Evolutionary conservation across 2,113 vertebrate genomes (phyloP).

Genomic region (Myotis lucifugus): DNA sequence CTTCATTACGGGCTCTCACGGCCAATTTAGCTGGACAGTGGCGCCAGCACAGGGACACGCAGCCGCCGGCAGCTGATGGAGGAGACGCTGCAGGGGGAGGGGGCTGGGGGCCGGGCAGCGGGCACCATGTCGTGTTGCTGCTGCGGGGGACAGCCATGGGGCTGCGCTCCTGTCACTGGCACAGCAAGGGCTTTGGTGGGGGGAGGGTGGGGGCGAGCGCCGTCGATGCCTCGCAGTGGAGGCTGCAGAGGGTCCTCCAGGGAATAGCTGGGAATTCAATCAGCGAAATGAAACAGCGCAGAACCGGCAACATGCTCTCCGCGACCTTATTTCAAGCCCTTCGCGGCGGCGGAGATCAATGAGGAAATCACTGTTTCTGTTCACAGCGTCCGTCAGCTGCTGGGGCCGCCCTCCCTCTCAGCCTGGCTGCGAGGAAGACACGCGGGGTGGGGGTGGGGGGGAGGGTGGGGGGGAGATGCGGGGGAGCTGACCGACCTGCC

Average conservation of each 20-base stretch:
- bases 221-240: rapidly evolving
- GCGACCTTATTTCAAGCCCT: neutral
- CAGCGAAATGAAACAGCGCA: neutral
- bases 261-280: neutral
- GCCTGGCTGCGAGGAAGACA: neutral
- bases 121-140: neutral
- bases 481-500: neutral
- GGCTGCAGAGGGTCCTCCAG: neutral
- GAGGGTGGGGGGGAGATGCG: too few species aligned
- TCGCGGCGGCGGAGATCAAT: neutral
- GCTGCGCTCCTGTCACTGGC: neutral
- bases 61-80: neutral
- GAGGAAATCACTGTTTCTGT: neutral
- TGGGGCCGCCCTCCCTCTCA: rapidly evolving
- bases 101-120: rapidly evolving
- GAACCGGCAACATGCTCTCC: rapidly evolving
- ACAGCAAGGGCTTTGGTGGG: neutral
- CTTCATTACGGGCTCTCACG: conserved; percentile 4
- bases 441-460: too few species aligned
- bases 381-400: neutral
- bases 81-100: conserved; percentile 9
- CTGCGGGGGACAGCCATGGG: neutral
- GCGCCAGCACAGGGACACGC: neutral
- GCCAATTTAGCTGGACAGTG: conserved; percentile 19
- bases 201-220: rapidly evolving